Evolutionary conservation across 2,888 invertebrate genomes (phyloP).

Genomic region (Ectemnius continuus): DNA sequence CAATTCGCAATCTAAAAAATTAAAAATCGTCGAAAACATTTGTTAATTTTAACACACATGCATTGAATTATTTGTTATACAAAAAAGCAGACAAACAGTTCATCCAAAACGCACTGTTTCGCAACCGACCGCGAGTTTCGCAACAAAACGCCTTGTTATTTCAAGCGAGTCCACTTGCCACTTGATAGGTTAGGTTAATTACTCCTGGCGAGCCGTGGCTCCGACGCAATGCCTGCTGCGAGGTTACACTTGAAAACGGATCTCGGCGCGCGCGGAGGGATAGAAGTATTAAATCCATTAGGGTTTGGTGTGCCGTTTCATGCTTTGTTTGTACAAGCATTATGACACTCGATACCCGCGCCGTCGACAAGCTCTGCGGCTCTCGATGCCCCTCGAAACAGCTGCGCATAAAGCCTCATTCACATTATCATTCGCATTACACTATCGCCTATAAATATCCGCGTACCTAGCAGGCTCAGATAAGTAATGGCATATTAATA

Average conservation of each 20-base stretch:
- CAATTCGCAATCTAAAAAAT: too few species aligned
- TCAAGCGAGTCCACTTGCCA: too few species aligned
- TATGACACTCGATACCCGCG: constrained; percentile 72
- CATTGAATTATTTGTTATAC: too few species aligned
- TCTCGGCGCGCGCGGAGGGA: constrained; percentile 6
- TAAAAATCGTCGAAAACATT: too few species aligned
- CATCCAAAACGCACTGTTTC: not conserved
- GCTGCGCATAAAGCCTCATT: not conserved
- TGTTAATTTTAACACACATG: too few species aligned
- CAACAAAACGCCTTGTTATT: not conserved
- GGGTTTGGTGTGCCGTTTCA: constrained; percentile 73
- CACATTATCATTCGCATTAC: too few species aligned
- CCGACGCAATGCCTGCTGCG: too few species aligned
- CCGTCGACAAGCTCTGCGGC: constrained; percentile 53
- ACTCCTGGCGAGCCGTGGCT: too few species aligned
- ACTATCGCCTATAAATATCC: not conserved
- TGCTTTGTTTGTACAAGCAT: constrained; percentile 73
- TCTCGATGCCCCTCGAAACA: constrained; percentile 38
- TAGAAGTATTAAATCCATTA: constrained; percentile 74
- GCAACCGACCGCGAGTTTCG: too few species aligned
- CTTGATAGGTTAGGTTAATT: too few species aligned
- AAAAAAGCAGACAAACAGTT: too few species aligned
- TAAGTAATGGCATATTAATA: too few species aligned
- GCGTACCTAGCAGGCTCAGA: not conserved
- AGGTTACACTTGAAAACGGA: constrained; percentile 7